Evolutionary conservation across 2,797 vertebrate genomes (phyloP).

Genomic region (Pseudochirops corinnae): DNA sequence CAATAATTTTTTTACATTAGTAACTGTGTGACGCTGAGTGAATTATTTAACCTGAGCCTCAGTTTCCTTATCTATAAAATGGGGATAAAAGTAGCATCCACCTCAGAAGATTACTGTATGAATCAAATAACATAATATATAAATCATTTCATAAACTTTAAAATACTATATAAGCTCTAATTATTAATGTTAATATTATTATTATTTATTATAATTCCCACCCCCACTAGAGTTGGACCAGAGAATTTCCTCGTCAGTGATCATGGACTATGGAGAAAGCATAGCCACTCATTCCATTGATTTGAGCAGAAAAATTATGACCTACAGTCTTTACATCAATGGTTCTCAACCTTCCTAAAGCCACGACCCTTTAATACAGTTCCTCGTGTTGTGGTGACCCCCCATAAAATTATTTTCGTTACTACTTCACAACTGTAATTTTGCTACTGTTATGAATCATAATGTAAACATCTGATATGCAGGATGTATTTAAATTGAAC

Average conservation of each 20-base stretch:
- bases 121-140: background rate
- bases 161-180: background rate
- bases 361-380: too few relatives aligned
- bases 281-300: background rate
- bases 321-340: background rate
- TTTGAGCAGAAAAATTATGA: background rate
- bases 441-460: too few relatives aligned
- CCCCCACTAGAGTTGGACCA: background rate
- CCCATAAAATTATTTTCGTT: too few relatives aligned
- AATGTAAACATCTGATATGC: too few relatives aligned
- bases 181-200: background rate
- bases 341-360: too few relatives aligned
- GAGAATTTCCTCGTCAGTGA: background rate
- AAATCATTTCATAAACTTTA: background rate
- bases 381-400: too few relatives aligned
- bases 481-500: too few relatives aligned
- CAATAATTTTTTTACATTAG: background rate
- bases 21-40: background rate
- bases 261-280: background rate
- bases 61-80: background rate
- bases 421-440: too few relatives aligned
- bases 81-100: background rate
- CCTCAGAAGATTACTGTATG: background rate
- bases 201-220: background rate
- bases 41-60: background rate